A percentile compares a stretch with the other conserved stretches of the same genome.
Conservation (phyloP, 2,888 invertebrate species). For the Macaria liturata region DNA sequence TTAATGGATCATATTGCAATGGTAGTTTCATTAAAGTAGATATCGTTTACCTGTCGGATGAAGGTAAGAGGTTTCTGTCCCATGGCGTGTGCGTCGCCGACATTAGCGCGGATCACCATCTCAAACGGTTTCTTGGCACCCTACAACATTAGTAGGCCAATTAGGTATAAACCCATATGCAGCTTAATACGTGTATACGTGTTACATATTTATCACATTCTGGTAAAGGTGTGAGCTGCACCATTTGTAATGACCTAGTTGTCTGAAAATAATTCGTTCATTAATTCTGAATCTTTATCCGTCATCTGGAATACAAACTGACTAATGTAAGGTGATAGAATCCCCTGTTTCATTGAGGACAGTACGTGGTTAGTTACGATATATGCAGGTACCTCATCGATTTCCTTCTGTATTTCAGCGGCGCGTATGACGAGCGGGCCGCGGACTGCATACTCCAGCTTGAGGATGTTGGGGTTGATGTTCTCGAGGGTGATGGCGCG, state of each 20-base stretch:
- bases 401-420: conserved; percentile 95
- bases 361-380: no score
- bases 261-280: no score
- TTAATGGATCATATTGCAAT: no score
- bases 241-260: no score
- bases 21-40: neutral
- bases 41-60: conserved; percentile 90
- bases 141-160: conserved; percentile 69
- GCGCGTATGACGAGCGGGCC: conserved; percentile 98
- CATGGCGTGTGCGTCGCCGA: conserved; percentile 99
- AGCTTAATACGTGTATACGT: no score
- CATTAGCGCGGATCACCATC: conserved; percentile 97
- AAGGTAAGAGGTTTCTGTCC: conserved; percentile 98
- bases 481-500: conserved; percentile 84
- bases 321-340: no score
- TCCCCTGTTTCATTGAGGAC: no score
- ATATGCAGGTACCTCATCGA: conserved; percentile 84
- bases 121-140: conserved; percentile 95
- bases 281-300: no score
- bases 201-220: no score
- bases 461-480: conserved; percentile 94
- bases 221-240: no score
- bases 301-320: no score
- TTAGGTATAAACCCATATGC: no score
- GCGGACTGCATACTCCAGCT: conserved; percentile 98